Percentiles rank a stretch among this genome's conserved stretches.
These are phyloP conservation scores for Lophura nycthemera DNA, from an alignment of 2,113 vertebrate genomes.

Conservation along the genomic window DNA sequence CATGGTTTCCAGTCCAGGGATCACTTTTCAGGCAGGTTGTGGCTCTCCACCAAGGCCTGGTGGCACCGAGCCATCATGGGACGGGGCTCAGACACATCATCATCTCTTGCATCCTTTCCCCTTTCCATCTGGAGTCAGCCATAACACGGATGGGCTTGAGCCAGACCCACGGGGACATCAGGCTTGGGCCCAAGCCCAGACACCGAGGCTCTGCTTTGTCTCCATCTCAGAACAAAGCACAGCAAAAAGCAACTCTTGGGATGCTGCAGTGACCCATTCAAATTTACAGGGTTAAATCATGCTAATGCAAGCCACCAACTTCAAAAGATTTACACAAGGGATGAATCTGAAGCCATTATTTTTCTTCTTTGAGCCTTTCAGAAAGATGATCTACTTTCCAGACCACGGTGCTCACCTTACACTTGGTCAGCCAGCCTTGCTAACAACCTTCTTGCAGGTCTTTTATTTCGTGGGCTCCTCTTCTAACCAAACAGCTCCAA, in stretches of 20 bases:
- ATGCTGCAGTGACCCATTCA: constrained; percentile 45
- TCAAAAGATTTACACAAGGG: constrained; percentile 59
- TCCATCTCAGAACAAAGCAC: constrained; percentile 5
- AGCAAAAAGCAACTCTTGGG: constrained; percentile 29
- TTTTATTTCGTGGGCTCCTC: neutral
- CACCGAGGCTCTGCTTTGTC: constrained; percentile 33
- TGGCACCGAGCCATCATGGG: neutral
- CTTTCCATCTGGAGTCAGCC: constrained; percentile 9
- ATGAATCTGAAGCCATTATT: constrained; percentile 43
- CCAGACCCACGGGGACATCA: neutral
- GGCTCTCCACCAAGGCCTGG: neutral
- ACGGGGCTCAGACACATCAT: constrained; percentile 4
- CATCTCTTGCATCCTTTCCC: neutral
- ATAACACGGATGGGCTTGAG: neutral
- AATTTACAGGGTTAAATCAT: constrained; percentile 61
- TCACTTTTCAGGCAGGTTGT: neutral
- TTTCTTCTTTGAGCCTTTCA: constrained; percentile 47
- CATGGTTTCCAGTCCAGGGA: neutral
- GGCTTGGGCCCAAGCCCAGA: constrained; percentile 49
- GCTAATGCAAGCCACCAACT: constrained; percentile 19
- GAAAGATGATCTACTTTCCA: constrained; percentile 67
- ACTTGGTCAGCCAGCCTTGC: neutral
- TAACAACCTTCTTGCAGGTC: neutral
- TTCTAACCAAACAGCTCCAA: neutral
- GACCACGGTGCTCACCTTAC: neutral